These are phyloP conservation scores for Sarcophaga bullata DNA, from an alignment of 1,140 invertebrate species.

Conservation along the genomic window DNA sequence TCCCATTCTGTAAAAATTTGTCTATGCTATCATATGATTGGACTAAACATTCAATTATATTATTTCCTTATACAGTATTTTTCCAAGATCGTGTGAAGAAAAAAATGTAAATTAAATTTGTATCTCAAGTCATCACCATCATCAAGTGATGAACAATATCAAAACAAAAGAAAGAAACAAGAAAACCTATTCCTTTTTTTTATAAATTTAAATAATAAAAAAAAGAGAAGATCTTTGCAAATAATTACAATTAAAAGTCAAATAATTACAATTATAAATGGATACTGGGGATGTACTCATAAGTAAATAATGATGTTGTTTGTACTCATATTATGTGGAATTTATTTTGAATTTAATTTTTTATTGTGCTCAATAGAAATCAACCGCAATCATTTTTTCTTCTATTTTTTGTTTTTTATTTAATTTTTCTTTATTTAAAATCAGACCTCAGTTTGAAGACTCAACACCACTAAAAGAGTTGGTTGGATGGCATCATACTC, in stretches of 20 bases:
- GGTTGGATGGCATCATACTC: too few relatives aligned
- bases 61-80: too few relatives aligned
- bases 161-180: not conserved
- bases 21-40: too few relatives aligned
- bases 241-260: not conserved
- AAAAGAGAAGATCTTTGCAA: not conserved
- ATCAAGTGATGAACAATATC: not conserved
- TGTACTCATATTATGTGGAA: not conserved
- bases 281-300: not conserved
- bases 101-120: too few relatives aligned
- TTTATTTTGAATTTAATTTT: not conserved
- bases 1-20: too few relatives aligned
- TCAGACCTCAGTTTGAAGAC: not conserved
- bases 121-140: too few relatives aligned
- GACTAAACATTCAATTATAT: too few relatives aligned
- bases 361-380: not conserved
- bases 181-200: constrained; percentile 2
- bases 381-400: not conserved
- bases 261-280: not conserved
- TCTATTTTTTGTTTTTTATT: too few relatives aligned
- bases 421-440: not conserved
- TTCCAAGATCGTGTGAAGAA: too few relatives aligned
- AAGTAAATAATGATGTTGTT: too few relatives aligned
- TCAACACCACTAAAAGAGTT: too few relatives aligned
- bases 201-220: not conserved